These are phyloP conservation scores for Triops cancriformis DNA, from an alignment of 1,140 invertebrate species.

Conservation along the genomic window DNA sequence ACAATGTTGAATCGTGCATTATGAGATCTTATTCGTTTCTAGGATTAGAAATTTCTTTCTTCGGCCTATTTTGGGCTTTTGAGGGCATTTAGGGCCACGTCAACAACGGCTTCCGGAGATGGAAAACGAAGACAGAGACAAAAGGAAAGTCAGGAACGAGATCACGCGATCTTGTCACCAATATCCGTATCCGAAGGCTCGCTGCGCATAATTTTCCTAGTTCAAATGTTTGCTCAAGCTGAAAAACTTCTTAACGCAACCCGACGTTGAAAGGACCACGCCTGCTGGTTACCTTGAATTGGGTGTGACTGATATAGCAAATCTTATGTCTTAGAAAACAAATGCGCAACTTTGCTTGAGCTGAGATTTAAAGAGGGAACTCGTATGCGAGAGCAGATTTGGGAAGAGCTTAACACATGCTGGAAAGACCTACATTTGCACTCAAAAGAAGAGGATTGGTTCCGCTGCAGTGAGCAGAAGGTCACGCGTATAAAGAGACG, in stretches of 20 bases:
- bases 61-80: background rate
- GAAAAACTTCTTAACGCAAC: background rate
- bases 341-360: background rate
- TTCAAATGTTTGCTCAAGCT: background rate
- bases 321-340: background rate
- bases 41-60: background rate
- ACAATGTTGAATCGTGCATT: background rate
- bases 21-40: background rate
- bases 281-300: background rate
- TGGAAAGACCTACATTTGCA: background rate
- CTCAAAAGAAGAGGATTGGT: background rate
- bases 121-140: background rate
- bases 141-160: background rate
- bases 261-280: background rate
- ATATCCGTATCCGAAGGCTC: background rate
- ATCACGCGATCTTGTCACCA: background rate
- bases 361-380: background rate
- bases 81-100: background rate
- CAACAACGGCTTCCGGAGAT: background rate
- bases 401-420: background rate
- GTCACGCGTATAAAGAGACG: background rate
- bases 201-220: background rate
- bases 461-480: background rate
- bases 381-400: background rate
- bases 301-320: background rate